Conservation (phyloP, 2,797 vertebrate species). For the Molossus alvarezi region DNA sequence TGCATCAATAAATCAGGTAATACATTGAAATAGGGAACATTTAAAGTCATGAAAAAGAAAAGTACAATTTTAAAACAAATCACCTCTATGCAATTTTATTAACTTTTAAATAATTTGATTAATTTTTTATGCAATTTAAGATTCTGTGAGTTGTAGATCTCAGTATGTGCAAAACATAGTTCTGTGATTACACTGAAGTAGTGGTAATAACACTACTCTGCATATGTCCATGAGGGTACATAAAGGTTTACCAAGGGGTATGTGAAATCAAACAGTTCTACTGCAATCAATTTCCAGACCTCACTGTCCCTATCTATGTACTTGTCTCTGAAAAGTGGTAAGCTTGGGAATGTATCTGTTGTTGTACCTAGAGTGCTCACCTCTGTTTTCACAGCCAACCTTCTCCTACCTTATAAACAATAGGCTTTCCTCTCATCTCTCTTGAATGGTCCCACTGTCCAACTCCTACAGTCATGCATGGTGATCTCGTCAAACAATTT, state of each 20-base stretch:
- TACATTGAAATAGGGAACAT: neutral
- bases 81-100: neutral
- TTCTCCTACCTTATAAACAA: neutral
- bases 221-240: neutral
- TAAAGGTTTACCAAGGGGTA: neutral
- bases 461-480: neutral
- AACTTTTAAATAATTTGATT: neutral
- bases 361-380: neutral
- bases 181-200: neutral
- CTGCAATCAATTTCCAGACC: neutral
- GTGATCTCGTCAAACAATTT: neutral
- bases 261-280: neutral
- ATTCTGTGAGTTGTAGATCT: neutral
- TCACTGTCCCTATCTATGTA: neutral
- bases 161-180: neutral
- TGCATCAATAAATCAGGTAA: slow-evolving; percentile 90
- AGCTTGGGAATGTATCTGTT: neutral
- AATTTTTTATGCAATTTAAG: neutral
- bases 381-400: neutral
- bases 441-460: neutral
- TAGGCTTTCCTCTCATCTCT: neutral
- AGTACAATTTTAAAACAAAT: neutral
- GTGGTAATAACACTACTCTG: neutral
- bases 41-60: neutral
- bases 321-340: neutral